A percentile compares a stretch with the other conserved stretches of the same genome.
Conservation (phyloP, 2,888 invertebrate species). For the Parnassius glacialis region DNA sequence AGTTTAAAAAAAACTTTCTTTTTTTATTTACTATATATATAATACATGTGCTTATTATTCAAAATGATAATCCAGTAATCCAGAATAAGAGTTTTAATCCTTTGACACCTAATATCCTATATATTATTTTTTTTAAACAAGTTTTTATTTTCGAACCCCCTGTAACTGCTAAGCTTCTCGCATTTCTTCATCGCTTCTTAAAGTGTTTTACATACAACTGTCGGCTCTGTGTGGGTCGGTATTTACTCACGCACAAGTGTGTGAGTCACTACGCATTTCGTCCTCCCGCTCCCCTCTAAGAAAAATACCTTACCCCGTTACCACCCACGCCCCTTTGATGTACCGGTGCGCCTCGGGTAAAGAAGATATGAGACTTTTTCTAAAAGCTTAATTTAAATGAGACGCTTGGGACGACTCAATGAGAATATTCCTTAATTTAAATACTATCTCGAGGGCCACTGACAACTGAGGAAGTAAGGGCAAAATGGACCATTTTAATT, state of each 20-base stretch:
- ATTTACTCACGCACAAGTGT: slow-evolving; percentile 76
- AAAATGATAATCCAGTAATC: too few relatives aligned
- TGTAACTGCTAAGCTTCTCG: slow-evolving; percentile 75
- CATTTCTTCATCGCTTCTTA: slow-evolving; percentile 81
- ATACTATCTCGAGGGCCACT: slow-evolving; percentile 67
- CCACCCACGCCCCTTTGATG: slow-evolving; percentile 68
- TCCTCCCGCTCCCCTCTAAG: slow-evolving; percentile 45
- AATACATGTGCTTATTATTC: too few relatives aligned
- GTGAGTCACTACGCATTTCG: slow-evolving; percentile 78
- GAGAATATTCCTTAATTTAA: slow-evolving; percentile 78
- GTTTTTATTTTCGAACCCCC: slow-evolving; percentile 44
- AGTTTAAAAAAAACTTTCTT: too few relatives aligned
- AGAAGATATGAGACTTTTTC: slow-evolving; percentile 81
- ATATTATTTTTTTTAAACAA: too few relatives aligned
- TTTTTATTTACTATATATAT: too few relatives aligned
- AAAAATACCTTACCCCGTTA: slow-evolving; percentile 60
- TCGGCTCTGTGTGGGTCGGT: slow-evolving; percentile 66
- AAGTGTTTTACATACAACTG: slow-evolving; percentile 79
- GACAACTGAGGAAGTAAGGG: slow-evolving; percentile 48
- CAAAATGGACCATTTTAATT: slow-evolving; percentile 67
- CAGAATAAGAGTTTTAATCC: too few relatives aligned
- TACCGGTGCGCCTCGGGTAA: slow-evolving; percentile 74
- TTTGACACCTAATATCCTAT: too few relatives aligned
- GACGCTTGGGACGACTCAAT: slow-evolving; percentile 72
- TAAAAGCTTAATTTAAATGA: slow-evolving; percentile 81